These are phyloP conservation scores for Allolobophora icterica DNA, from an alignment of 2,888 invertebrate genomes.

Conservation along the genomic window DNA sequence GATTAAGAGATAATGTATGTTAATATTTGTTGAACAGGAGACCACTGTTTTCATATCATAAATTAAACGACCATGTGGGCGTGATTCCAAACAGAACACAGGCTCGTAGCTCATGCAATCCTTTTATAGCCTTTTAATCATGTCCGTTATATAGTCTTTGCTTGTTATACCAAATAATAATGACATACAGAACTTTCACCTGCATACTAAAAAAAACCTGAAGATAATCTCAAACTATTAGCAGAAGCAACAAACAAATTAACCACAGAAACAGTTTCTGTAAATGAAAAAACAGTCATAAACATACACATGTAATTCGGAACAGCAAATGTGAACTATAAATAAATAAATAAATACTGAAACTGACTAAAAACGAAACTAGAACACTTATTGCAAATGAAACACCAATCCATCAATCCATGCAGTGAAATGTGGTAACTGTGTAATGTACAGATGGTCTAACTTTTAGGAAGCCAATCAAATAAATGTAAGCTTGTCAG, in stretches of 20 bases:
- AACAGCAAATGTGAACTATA: not conserved
- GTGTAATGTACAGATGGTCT: too few relatives aligned
- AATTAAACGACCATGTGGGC: not conserved
- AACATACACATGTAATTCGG: not conserved
- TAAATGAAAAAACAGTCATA: not conserved
- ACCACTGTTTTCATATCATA: not conserved
- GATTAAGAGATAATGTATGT: not conserved
- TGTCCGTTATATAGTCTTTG: not conserved
- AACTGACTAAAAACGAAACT: not conserved
- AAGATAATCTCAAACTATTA: constrained; percentile 4
- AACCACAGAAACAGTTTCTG: constrained; percentile 1
- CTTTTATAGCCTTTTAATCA: not conserved
- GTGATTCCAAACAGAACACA: constrained; percentile 4
- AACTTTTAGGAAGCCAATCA: too few relatives aligned
- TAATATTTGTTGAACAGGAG: not conserved
- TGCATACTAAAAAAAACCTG: not conserved
- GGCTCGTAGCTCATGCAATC: not conserved
- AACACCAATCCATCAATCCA: not conserved
- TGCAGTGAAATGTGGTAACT: not conserved
- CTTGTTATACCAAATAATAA: not conserved
- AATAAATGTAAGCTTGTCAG: too few relatives aligned
- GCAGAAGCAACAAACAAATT: not conserved
- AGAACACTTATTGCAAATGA: not conserved
- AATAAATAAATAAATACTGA: not conserved
- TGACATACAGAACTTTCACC: not conserved